A percentile compares a stretch with the other conserved stretches of the same genome.
phyloP scores from a whole-genome alignment of 2,113 vertebrate species.

The Mohoua ochrocephala region DNA sequence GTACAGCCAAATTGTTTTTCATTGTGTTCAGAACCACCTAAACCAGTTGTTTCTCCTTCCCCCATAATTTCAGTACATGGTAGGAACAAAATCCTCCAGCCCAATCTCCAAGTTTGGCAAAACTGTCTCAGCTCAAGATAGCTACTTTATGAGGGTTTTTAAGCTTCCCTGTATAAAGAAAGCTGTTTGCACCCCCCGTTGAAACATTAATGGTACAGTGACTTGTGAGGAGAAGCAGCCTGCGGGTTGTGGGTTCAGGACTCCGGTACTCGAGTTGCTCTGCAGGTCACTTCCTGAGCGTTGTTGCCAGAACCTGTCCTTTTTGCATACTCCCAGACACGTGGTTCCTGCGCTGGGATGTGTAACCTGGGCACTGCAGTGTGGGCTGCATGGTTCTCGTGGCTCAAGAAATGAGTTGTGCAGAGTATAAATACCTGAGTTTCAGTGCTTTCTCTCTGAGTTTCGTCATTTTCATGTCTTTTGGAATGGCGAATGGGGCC shows the following conservation, averaged over 20 bases:
- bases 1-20: neutral
- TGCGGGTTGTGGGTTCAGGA: neutral
- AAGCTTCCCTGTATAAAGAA: neutral
- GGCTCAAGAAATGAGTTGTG: neutral
- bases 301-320: neutral
- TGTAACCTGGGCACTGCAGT: accelerated
- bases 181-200: neutral
- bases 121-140: neutral
- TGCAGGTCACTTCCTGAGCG: neutral
- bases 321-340: accelerated
- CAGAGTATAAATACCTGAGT: neutral
- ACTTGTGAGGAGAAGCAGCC: neutral
- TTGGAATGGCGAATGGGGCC: neutral
- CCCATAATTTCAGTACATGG: neutral
- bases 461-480: accelerated
- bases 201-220: neutral
- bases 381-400: accelerated
- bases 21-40: neutral
- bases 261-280: neutral
- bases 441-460: neutral
- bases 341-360: accelerated
- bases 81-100: neutral
- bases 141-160: neutral
- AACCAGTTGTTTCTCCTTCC: neutral
- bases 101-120: neutral